These are phyloP conservation scores for Eulemur albifrons DNA, from an alignment of 2,797 vertebrate genomes.

Conservation along the genomic window DNA sequence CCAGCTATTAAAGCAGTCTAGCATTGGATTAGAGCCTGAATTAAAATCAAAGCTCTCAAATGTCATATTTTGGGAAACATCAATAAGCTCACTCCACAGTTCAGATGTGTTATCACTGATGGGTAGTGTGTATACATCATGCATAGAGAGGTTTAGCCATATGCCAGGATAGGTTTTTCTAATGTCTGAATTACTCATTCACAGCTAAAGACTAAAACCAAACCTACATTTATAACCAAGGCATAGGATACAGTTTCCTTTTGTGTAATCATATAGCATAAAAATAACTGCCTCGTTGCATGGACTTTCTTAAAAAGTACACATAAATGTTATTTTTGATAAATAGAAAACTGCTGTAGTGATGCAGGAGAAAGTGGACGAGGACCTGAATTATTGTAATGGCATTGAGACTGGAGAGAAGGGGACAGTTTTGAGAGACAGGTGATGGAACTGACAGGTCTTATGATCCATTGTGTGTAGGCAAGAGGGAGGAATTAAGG, in stretches of 20 bases:
- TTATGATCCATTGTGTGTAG: background rate
- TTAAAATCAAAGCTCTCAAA: slow-evolving; percentile 12
- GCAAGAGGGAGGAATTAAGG: background rate
- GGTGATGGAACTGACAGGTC: background rate
- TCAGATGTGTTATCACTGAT: background rate
- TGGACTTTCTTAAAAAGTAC: background rate
- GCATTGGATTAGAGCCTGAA: background rate
- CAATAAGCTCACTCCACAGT: background rate
- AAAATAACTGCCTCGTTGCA: background rate
- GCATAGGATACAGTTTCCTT: background rate
- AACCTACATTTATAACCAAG: background rate
- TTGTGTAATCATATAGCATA: background rate
- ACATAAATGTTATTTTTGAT: background rate
- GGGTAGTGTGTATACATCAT: background rate
- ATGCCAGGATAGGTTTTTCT: background rate
- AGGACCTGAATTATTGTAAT: background rate
- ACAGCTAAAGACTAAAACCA: background rate
- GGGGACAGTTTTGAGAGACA: background rate
- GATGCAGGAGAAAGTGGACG: background rate
- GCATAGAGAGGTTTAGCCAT: background rate
- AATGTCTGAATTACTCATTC: background rate
- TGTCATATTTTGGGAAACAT: background rate
- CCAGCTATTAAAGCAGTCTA: background rate
- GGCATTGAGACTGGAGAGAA: background rate
- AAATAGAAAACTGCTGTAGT: slow-evolving; percentile 6